Conservation (phyloP, 2,888 invertebrate species). For the Cyclophora albipunctata region DNA sequence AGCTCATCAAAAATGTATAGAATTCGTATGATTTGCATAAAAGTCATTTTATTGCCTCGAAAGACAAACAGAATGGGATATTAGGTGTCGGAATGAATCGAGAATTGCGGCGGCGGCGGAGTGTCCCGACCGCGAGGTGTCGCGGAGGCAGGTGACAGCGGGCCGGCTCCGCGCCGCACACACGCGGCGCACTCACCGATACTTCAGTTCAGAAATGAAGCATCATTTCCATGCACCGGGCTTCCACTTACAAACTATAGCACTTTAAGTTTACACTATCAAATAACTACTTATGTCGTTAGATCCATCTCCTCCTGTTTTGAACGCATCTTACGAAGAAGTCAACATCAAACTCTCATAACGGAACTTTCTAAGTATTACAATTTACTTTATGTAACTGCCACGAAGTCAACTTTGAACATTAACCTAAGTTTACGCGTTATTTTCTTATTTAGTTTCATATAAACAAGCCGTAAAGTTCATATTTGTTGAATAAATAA, state of each 20-base stretch:
- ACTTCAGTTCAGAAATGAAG: no score
- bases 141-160: background rate
- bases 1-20: slow-evolving; percentile 75
- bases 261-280: no score
- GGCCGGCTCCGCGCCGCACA: background rate
- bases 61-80: slow-evolving; percentile 74
- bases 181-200: no score
- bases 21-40: slow-evolving; percentile 76
- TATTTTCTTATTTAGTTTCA: slow-evolving; percentile 14
- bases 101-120: slow-evolving; percentile 37
- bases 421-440: slow-evolving; percentile 19
- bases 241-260: no score
- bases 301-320: background rate
- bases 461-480: slow-evolving; percentile 4
- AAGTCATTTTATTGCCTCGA: slow-evolving; percentile 74
- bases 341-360: slow-evolving; percentile 14
- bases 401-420: slow-evolving; percentile 16
- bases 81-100: slow-evolving; percentile 67
- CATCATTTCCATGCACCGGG: no score
- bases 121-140: background rate
- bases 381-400: slow-evolving; percentile 12
- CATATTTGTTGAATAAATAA: slow-evolving; percentile 5
- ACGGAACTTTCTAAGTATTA: slow-evolving; percentile 11
- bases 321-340: slow-evolving; percentile 1
- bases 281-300: no score